Evolutionary conservation across 2,113 vertebrate species (phyloP), one percentile per base, ranked within the genome.

Genomic region (Conger conger): DNA sequence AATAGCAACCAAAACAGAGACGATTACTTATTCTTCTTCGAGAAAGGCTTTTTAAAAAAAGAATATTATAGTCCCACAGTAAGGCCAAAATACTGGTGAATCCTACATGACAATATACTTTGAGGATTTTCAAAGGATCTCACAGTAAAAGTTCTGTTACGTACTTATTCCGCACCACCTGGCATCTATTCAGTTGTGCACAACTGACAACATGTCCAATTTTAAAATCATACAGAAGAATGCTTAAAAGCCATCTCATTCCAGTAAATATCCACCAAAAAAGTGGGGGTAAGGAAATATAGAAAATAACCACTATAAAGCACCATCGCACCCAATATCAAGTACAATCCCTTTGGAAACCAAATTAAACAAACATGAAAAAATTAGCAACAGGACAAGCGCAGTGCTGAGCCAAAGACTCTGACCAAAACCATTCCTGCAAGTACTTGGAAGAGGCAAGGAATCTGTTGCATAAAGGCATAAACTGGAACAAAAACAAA

Each of bases 131-230:
- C 37, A 80, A 84, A 83, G 85, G 85, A 85, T 87, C 92, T 93
- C 91, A 93, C 90, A 93, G 89, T 89, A 89, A 87, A 86, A 35
- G 86, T 90, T 90, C 84, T 84, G 82, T 50, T 27, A 68, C 23
- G 50, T 20, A 85, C 37, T 76, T 30, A 45, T 42, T 68, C 37
- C 63, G 30, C 35, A 45, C 63, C 40, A 45, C 35, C n/a, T 17
- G 40, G 30, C 3, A 63, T 77, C 76, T 78, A 86, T 79, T 37
- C 68, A 82, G 54, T 87, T 6, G 76, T 79, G n/a, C 8, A 82
- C 37, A 80, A 42, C 33, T 50, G 73, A 81, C 73, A 79, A 77
- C 9, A n/a, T 82, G 80, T 54, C 15, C 33, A 80, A 30, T 83
- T 81, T n/a, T 9, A 82, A 79, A 73, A 68, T 84, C 83, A 60